Base-by-base conservation (phyloP, 1,140 invertebrate species). In the Drosophila pectinifera region DNA sequence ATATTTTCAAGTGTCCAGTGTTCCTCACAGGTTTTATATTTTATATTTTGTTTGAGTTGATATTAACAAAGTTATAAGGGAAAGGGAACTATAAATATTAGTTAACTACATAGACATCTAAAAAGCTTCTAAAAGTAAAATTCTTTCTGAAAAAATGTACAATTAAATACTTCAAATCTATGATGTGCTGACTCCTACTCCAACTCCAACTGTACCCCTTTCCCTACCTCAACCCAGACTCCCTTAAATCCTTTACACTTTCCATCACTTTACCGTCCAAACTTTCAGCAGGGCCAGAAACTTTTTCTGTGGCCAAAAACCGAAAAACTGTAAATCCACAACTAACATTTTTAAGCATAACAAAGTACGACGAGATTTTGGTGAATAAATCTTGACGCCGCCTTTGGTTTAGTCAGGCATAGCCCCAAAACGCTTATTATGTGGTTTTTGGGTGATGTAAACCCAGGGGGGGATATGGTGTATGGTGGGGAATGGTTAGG, bases 281-380 rank as follows among this genome's bases (percentile, higher is more conserved):
- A 76, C 56, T 77, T 82, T 72, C 24, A 3, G 16, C 13, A 8
- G 26, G 34, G 22, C 42, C 41, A 42, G 18, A 69, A 85, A 85
- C 53, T 41, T 85, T 85, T 69, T 43, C 31, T 53, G 49, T 61
- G 63, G 72, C 54, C 73, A 58, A 76, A 70, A 76, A 57, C 72
- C 53, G 38, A 75, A 76, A 72, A 84, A 76, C 80, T 84, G 56
- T 74, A 85, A 85, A 78, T 77, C 73, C 55, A 56, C 77, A 85
- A 85, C 80, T 79, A 83, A 84, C 75, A 84, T 58, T 84, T 83
- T 85, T 74, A 78, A 85, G 69, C 73, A 85, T 81, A 86, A 86
- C 82, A 85, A 86, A 86, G 78, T 81, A 56, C 78, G 78, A 72
- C 61, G 73, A 72, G 78, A 78, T 86, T 81, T 81, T 70, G 41